Evolutionary conservation across 2,113 vertebrate genomes (phyloP), one percentile per base, ranked within the genome.

Genomic region (Sander vitreus): DNA sequence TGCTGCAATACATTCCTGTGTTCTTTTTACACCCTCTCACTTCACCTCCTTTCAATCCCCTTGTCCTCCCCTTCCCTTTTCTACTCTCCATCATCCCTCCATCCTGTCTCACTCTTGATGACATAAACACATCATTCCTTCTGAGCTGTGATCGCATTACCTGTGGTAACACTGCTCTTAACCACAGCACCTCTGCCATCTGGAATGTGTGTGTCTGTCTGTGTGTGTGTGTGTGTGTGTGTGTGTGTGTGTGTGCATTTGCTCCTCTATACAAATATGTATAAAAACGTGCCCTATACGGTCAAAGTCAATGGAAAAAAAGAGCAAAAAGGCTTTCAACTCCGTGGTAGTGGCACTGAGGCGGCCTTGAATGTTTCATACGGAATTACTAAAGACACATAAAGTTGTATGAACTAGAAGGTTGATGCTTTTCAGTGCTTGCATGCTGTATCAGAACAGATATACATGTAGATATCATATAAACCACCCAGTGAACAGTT

Each of bases 91-190:
- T 71, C 70, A 73, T 80, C 69, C 54, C 47, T 87, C 64, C 81
- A 80, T 83, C 70, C 80, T 78, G 63, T 85, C 80, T 86, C 87
- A 58, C 55, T 60, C 77, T 78, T 84, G 85, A 89, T 92, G 53
- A 88, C 91, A 89, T 88, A 89, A 91, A 94, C 86, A 91, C 91
- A 93, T 90, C 83, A 83, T 85, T 90, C 88, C 75, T 88, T 85
- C 89, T 84, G 83, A 30, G 10, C 63, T 2, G 16, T 80, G 87
- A 89, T 91, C 74, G 7, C 70, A 87, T 93, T 94, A 93, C 84
- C 89, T 86, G 85, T 78, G 84, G 78, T 87, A 92, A 86, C 59
- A 16, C 47, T 2, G 11, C 76, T 81, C 76, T 85, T 73, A 86
- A 85, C 80, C 85, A 84, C 83, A 73, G 43, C 81, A 87, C 81